Conservation (phyloP, 2,888 invertebrate species). For the Philhelius pedissequus region DNA sequence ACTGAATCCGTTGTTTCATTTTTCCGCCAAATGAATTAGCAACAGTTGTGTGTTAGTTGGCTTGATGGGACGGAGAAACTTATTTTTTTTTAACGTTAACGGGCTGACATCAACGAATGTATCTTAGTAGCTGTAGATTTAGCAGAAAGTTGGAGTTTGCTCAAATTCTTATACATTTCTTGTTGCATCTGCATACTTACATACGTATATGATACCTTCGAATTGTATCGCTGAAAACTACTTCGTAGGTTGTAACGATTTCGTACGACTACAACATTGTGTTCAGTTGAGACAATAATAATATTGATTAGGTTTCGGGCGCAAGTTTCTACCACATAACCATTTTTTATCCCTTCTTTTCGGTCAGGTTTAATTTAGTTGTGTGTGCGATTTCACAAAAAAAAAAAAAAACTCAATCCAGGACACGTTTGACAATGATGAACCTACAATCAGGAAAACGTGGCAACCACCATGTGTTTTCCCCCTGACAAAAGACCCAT, state of each 20-base stretch:
- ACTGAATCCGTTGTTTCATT: constrained; percentile 13
- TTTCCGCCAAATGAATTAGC: constrained; percentile 58
- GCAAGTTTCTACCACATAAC: constrained; percentile 16
- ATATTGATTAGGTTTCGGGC: constrained; percentile 55
- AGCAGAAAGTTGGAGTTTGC: no score
- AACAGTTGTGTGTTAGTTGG: constrained; percentile 57
- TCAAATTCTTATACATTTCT: no score
- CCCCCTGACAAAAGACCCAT: not conserved
- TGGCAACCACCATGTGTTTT: constrained; percentile 50
- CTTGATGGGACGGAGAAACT: constrained; percentile 44
- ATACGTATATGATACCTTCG: no score
- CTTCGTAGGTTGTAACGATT: no score
- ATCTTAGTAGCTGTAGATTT: no score
- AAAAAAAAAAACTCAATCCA: not conserved
- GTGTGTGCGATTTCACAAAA: not conserved
- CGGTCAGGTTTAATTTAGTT: not conserved
- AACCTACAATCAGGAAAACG: not conserved
- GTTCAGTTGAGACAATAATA: constrained; percentile 8
- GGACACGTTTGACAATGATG: constrained; percentile 4
- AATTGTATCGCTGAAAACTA: no score
- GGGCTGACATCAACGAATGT: no score
- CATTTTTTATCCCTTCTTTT: not conserved
- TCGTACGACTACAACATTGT: no score
- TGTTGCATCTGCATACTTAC: no score
- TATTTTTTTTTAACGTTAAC: not conserved